phyloP scores from a whole-genome alignment of 2,113 vertebrate genomes.

The Lichenostomus cassidix region DNA sequence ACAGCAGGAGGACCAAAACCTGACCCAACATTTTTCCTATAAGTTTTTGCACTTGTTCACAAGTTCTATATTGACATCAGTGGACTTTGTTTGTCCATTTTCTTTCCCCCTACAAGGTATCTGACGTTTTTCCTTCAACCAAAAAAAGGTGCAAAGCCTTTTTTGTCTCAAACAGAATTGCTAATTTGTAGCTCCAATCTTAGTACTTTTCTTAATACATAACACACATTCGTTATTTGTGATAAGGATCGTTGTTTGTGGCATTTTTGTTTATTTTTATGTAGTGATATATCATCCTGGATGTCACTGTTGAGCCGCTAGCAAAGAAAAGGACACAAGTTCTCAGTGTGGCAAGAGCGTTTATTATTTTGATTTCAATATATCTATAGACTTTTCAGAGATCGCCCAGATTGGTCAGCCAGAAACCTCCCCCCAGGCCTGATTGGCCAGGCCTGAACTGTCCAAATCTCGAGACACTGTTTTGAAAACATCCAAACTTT shows the following conservation, averaged over 20 bases:
- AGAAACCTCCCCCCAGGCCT: too few relatives aligned
- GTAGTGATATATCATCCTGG: neutral
- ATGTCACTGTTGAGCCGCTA: too few relatives aligned
- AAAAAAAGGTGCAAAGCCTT: neutral
- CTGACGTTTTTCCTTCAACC: neutral
- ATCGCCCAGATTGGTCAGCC: too few relatives aligned
- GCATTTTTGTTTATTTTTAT: neutral
- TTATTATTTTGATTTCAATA: too few relatives aligned
- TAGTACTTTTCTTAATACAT: neutral
- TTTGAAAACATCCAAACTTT: too few relatives aligned
- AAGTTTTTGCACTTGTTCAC: neutral
- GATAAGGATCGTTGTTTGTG: neutral
- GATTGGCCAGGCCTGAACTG: too few relatives aligned
- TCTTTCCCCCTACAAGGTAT: neutral
- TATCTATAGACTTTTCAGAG: too few relatives aligned
- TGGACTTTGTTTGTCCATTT: neutral
- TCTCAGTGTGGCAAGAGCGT: too few relatives aligned
- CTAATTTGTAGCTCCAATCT: neutral
- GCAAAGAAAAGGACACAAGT: too few relatives aligned
- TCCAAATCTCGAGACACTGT: too few relatives aligned
- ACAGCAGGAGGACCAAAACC: neutral
- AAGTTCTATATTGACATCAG: neutral
- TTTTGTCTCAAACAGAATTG: neutral
- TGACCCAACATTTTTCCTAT: neutral
- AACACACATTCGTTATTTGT: neutral